Evolutionary conservation across 2,113 vertebrate species (phyloP), one percentile per base, ranked within the genome.

Genomic region (Verasper variegatus): DNA sequence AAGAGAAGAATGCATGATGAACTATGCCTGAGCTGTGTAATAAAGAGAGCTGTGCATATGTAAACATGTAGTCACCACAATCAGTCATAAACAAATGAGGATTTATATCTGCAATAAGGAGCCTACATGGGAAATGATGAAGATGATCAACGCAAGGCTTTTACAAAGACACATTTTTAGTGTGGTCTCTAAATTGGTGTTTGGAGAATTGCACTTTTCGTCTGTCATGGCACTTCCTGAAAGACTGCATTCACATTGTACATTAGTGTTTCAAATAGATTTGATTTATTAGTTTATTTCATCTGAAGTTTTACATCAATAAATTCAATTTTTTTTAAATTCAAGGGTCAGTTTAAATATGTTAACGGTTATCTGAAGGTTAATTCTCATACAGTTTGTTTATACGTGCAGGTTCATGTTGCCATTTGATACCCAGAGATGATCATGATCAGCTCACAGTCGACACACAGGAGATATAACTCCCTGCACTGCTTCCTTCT

Each of bases 41-140:
- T 89, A 91, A 89, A 88, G 84, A 86, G 82, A 69, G 63, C 26
- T 18, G 71, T 67, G 82, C 82, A 72, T 86, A 90, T 90, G 89
- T 91, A 88, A 91, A 92, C 88, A 89, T 80, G 81, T 26, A 74
- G 84, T 82, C 72, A 66, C 68, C 60, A 23, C 71, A 65, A 90
- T 92, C 87, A 75, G 61, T 92, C 91, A 86, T 68, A 68, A 66
- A 69, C 76, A 90, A 92, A 93, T 89, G 70, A 91, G 89, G 86
- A 93, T 93, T 93, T 91, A 93, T 91, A 88, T 88, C 81, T 86
- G 90, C 86, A 92, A 92, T 93, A 90, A 91, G 82, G 63, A 68
- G 82, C 80, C 67, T 65, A 37, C 80, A 80, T 69, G 82, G 82
- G 64, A 71, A 71, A 76, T 68, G 80, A 80, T 85, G 78, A 75